Evolutionary conservation across 1,140 invertebrate genomes (phyloP), one percentile per base, ranked within the genome.

Genomic region (Scaptomyza graminum): DNA sequence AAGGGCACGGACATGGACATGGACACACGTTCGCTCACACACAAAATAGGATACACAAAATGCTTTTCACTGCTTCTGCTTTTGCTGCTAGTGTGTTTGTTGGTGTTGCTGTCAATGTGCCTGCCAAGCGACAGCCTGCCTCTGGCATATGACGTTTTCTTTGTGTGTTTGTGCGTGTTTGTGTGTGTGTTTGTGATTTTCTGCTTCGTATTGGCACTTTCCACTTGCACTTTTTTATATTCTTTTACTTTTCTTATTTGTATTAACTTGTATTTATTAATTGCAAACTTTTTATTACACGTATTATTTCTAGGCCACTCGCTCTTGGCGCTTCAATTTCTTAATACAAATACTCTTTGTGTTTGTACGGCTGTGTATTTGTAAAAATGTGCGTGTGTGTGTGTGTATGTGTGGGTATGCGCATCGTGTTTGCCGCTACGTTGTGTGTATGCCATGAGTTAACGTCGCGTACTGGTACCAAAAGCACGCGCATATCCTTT

Each of bases 11-110:
- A 34, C 51, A 55, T 37, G 43, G 56, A 56, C 54, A 59, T 11
- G 44, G 50, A 51, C 74, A 69, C 73, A 73, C 73, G 62, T 62
- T 74, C 62, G 60, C 67, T 66, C 83, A 70, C 59, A 70, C 66
- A 82, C 67, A 82, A 88, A 79, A 87, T 87, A 83, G 82, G 82
- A 88, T 87, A 87, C 82, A 87, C 83, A 87, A 87, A 87, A 82
- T 88, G 82, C 79, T 82, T 76, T 79, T 88, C 64, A 61, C 81
- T 76, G 60, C 72, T 44, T 43, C 34, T 63, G 11, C 15, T 28
- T 37, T 43, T 60, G 13, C 47, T 28, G 37, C 41, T 59, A 13
- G 31, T 31, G 39, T 18, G 22, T 43, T 49, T 34, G 28, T 16
- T 60, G 54, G 39, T 28, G 46, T 72, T 87, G 61, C 79, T 88